phyloP scores from a whole-genome alignment of 64 coral and sea anemone genomes.

The Actinia tenebrosa region DNA sequence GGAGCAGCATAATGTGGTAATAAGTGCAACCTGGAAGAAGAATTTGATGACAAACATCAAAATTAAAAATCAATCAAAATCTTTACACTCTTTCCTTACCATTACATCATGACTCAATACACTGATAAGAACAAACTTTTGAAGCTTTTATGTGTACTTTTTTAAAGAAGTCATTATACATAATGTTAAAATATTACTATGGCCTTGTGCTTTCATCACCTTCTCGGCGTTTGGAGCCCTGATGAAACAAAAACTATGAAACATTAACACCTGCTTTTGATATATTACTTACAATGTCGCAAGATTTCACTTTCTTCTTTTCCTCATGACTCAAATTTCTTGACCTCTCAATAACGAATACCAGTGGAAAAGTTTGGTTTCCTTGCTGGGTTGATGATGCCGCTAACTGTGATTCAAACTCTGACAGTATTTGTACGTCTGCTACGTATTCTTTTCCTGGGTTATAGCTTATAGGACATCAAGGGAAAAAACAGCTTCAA shows the following conservation, averaged over 20 bases:
- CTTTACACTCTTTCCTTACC: background rate
- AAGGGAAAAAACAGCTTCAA: background rate
- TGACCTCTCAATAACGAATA: slow-evolving; percentile 47
- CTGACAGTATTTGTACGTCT: background rate
- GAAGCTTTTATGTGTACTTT: no score
- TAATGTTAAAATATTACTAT: no score
- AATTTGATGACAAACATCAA: background rate
- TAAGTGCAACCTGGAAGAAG: slow-evolving; percentile 34
- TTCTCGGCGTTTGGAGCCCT: no score
- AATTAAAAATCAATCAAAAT: background rate
- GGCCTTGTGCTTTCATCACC: no score
- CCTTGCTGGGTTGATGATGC: background rate
- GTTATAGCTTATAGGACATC: slow-evolving; percentile 15
- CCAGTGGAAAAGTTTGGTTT: slow-evolving; percentile 26
- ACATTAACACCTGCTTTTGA: background rate
- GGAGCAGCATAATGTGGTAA: slow-evolving; percentile 31
- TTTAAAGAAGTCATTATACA: no score
- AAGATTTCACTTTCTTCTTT: slow-evolving; percentile 23
- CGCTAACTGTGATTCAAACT: background rate
- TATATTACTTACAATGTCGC: slow-evolving; percentile 65
- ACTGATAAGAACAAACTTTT: no score
- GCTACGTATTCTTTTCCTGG: slow-evolving; percentile 10
- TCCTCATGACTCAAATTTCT: slow-evolving; percentile 17
- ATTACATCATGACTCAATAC: no score
- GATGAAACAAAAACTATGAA: no score